phyloP scores from a whole-genome alignment of 2,113 vertebrate species.

The Jacana jacana region DNA sequence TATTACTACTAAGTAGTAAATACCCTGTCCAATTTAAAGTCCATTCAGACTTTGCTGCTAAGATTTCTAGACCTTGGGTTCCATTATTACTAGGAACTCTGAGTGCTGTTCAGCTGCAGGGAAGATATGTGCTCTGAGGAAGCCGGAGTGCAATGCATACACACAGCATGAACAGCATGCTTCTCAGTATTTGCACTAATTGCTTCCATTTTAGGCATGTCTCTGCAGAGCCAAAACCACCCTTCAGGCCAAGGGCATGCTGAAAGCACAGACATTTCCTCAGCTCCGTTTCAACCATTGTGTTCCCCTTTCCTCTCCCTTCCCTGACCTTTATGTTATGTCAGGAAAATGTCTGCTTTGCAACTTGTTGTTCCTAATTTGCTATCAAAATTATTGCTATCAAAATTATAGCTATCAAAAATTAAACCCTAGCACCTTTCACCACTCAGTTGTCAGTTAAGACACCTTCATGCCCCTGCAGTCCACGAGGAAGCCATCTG shows the following conservation, averaged over 20 bases:
- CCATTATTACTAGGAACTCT: not conserved
- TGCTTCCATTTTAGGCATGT: not conserved
- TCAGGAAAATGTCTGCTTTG: not conserved
- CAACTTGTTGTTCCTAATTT: not conserved
- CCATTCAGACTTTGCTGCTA: not conserved
- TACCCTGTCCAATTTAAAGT: not conserved
- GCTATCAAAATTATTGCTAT: not conserved
- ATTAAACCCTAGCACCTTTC: not conserved
- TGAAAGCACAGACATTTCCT: not conserved
- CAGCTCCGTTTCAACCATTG: not conserved
- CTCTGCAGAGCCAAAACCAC: not conserved
- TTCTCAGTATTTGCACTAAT: not conserved
- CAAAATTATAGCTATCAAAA: not conserved
- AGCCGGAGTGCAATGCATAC: not conserved
- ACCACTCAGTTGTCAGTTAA: not conserved
- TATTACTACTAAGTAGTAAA: not conserved
- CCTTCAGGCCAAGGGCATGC: not conserved
- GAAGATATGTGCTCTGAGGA: not conserved
- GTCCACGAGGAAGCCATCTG: rapidly evolving
- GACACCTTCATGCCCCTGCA: not conserved
- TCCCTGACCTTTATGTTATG: not conserved
- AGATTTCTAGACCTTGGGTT: not conserved
- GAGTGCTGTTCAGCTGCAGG: not conserved
- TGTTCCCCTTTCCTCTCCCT: rapidly evolving
- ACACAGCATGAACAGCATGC: not conserved